Evolutionary conservation across 1,140 invertebrate species (phyloP), one percentile per base, ranked within the genome.

Genomic region (Aphidius gifuensis): DNA sequence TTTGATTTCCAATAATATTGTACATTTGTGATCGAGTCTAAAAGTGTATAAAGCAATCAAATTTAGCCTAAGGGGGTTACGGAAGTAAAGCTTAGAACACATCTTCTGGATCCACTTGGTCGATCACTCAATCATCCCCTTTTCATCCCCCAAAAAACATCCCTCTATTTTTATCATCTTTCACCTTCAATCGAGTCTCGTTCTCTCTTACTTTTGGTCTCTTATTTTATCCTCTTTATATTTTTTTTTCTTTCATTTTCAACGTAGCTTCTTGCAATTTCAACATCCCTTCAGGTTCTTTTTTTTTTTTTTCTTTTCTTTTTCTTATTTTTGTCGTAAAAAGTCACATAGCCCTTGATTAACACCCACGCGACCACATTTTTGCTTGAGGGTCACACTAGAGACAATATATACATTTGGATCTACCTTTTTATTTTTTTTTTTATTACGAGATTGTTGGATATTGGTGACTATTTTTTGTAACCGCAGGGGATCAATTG

Each of bases 111-210:
- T 45, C 59, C 55, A 43, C 43, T 54, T n/a, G 42, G 68, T 71
- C 71, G 71, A 73, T 74, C 71, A 66, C 68, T 76, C 70, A 66
- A 73, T 76, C 73, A 71, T 68, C 67, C 71, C 64, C 50, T 44
- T 49, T 32, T 32, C 23, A 32, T 32, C 4, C 4, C 23, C 23
- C 23, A 32, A 32, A 32, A 32, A 32, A 32, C 23, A 32, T 32
- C 23, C 23, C 23, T 32, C 2, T 32, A 32, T 32, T 32, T 32
- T 32, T 32, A 32, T 32, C 23, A 32, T 49, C 11, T 16, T 62
- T 59, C 61, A 60, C 9, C 9, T 7, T 11, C 48, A 49, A 49
- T 49, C 6, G 11, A 11, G 6, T 7, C 48, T 49, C 4, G 11
- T 49, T 16, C 48, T 49, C 2, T 21, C 16, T 16, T 16, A 16